Evolutionary conservation across 92 coral and sea anemone species (phyloP), one percentile per base, ranked within the genome.

Genomic region (Parazoanthus atlanticus): DNA sequence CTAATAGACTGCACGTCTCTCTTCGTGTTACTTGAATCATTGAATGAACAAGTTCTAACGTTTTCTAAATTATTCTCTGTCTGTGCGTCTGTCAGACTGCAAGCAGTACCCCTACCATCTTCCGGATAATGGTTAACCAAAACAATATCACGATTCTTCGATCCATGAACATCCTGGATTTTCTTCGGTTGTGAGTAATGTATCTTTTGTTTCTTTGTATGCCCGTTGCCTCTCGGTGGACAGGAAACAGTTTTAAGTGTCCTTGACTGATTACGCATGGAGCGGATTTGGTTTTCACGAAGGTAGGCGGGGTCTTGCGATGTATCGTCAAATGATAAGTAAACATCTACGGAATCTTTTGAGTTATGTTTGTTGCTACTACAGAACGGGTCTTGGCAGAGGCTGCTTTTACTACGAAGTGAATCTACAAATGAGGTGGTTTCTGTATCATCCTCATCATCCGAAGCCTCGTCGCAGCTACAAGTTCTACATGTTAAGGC

Each of bases 401-500:
- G 61, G 21, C 17, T 84, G 38, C 15, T 15, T 41, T 69, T 84
- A 17, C 41, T 49, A 41, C 78, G 77, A 21, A 12, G 61, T 64
- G 86, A 65, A 43, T 71, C 70, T 70, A 69, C 87, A 71, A 69
- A 69, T 15, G 87, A 84, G 25, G 78, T 6, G 2, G 90, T 54
- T 70, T 67, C 80, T 21, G 69, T 38, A 10, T 69, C 46, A 10
- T 65, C 71, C 56, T 89, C 94, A 17, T 86, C 84, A 29, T 80
- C 90, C 4, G 88, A 85, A 34, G 23, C 80, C 65, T 83, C 90
- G 74, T 85, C 94, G 78, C 86, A 88, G 70, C 94, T 89, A 34
- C 79, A 71, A 1, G 92, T 82, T 82, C 38, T 82, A 28, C 86
- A 69, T 0, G 28, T 47, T 43, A 84, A 70, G 2, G 87, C 43